A percentile compares a stretch with the other conserved stretches of the same genome.
Conservation (phyloP, 2,797 vertebrate species). For the Natrix natrix region DNA sequence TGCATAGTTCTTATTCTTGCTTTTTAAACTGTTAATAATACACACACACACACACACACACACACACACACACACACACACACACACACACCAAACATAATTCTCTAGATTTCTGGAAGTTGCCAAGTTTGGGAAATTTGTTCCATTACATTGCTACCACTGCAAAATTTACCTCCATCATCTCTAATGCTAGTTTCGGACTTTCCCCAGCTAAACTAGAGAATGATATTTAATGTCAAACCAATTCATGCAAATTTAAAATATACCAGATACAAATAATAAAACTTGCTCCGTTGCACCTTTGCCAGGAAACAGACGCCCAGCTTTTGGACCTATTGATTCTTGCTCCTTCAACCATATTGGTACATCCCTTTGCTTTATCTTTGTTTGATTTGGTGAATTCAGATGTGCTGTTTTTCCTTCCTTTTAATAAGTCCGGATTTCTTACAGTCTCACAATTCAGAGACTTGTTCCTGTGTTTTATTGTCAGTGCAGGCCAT, state of each 20-base stretch:
- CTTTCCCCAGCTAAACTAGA: not conserved
- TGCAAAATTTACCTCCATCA: not conserved
- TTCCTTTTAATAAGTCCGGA: not conserved
- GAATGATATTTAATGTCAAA: not conserved
- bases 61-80: too few species aligned
- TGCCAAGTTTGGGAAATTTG: not conserved
- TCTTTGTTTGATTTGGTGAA: not conserved
- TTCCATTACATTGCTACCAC: not conserved
- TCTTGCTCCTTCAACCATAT: not conserved
- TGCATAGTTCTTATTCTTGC: not conserved
- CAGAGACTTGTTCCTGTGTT: not conserved
- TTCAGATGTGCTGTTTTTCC: not conserved
- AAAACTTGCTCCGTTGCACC: not conserved
- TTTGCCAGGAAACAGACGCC: not conserved
- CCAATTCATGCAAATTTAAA: not conserved
- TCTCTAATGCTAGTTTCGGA: not conserved
- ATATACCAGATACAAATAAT: not conserved
- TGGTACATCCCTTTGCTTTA: not conserved
- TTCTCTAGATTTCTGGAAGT: not conserved
- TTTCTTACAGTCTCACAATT: not conserved
- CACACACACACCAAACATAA: not conserved
- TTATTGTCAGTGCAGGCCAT: not conserved
- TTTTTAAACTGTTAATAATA: not conserved
- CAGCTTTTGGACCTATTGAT: not conserved
- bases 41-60: not conserved